Percentiles rank a stretch among this genome's conserved stretches.
Evolutionary conservation across 2,888 invertebrate species (phyloP).

Genomic region (Netelia melanura): DNA sequence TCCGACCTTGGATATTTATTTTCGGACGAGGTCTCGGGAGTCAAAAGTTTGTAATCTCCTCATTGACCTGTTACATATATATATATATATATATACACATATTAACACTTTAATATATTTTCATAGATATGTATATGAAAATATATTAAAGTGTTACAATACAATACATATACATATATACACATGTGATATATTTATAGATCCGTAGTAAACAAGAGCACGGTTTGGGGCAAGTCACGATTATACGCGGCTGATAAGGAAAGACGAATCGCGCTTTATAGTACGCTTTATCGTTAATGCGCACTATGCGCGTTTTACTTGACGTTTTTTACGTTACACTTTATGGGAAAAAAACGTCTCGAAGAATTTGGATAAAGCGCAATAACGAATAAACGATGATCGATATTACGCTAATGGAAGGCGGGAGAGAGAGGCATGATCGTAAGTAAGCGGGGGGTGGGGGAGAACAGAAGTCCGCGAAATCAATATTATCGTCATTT

Average conservation of each 20-base stretch:
- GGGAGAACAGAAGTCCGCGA: no score
- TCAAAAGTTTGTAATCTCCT: slow-evolving; percentile 70
- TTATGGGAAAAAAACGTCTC: neutral
- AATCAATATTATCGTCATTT: no score
- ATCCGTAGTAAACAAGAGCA: slow-evolving; percentile 80
- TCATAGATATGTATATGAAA: neutral
- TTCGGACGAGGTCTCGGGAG: slow-evolving; percentile 73
- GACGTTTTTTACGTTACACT: neutral
- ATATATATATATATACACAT: neutral
- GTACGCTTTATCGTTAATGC: slow-evolving; percentile 62
- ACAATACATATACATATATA: slow-evolving; percentile 41
- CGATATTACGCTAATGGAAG: no score
- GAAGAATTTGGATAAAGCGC: neutral
- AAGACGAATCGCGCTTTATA: slow-evolving; percentile 70
- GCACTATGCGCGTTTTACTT: slow-evolving; percentile 68
- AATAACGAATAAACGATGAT: neutral
- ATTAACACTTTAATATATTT: neutral
- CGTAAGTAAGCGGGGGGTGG: no score
- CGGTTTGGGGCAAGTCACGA: slow-evolving; percentile 73
- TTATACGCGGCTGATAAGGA: slow-evolving; percentile 73
- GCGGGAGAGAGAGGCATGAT: no score
- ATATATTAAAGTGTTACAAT: neutral
- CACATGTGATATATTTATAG: slow-evolving; percentile 71
- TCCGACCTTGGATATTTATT: slow-evolving; percentile 77
- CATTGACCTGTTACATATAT: slow-evolving; percentile 41